A percentile compares a stretch with the other conserved stretches of the same genome.
Conservation (phyloP, 64 coral and sea anemone species). For the Montipora foliosa region DNA sequence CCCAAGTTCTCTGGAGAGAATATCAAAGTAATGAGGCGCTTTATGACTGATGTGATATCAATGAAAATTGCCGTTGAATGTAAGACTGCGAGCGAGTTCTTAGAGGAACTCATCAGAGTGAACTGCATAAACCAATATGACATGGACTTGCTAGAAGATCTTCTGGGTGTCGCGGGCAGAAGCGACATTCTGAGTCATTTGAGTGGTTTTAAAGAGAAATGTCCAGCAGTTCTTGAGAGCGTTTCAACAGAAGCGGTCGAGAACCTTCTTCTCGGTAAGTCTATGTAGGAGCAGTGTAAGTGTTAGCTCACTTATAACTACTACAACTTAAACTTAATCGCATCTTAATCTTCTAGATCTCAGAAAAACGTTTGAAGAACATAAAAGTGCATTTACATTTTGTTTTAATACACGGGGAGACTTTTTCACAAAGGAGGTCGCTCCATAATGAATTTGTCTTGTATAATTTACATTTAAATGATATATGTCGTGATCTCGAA, state of each 20-base stretch:
- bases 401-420: too few species aligned
- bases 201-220: constrained; percentile 58
- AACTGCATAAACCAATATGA: constrained; percentile 69
- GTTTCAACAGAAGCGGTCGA: constrained; percentile 2
- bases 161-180: constrained; percentile 58
- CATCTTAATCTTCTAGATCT: too few species aligned
- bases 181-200: constrained; percentile 38
- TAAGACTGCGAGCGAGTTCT: constrained; percentile 41
- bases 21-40: constrained; percentile 65
- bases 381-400: too few species aligned
- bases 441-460: too few species aligned
- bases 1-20: constrained; percentile 25
- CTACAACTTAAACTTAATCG: too few species aligned
- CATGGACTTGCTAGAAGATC: constrained; percentile 79
- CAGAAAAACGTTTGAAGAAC: too few species aligned
- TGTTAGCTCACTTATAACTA: too few species aligned
- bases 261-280: constrained; percentile 37
- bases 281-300: too few species aligned
- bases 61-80: constrained; percentile 22
- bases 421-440: too few species aligned
- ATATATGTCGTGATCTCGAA: too few species aligned
- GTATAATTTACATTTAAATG: too few species aligned
- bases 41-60: constrained; percentile 66
- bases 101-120: constrained; percentile 18
- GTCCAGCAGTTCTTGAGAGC: constrained; percentile 26